These are phyloP conservation scores for Phyto melanocephala DNA, from an alignment of 2,888 invertebrate species.

Conservation along the genomic window DNA sequence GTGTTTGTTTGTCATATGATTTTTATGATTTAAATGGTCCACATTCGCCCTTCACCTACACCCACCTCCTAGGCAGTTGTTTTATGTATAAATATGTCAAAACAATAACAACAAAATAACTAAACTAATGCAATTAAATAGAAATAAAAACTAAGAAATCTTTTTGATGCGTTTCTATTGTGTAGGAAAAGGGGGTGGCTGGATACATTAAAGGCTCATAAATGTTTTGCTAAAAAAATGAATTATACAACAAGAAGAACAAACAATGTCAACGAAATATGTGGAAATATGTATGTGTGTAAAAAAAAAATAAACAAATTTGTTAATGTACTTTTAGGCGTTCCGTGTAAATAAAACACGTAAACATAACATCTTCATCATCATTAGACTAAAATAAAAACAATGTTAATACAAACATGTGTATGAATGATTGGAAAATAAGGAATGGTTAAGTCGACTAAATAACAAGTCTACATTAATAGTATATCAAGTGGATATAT, in stretches of 20 bases:
- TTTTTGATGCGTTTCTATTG: not conserved
- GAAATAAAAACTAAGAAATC: constrained; percentile 49
- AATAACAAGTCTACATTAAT: no score
- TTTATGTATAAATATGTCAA: constrained; percentile 8
- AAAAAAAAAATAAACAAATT: constrained; percentile 56
- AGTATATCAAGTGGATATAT: no score
- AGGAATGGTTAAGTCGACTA: no score
- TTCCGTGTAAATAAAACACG: constrained; percentile 60
- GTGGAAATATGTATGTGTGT: not conserved
- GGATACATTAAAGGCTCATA: constrained; percentile 23
- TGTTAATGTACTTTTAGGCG: constrained; percentile 65
- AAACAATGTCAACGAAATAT: constrained; percentile 11
- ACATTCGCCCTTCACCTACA: not conserved
- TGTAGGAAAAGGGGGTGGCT: not conserved
- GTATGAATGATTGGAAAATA: no score
- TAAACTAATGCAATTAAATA: constrained; percentile 64
- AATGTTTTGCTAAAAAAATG: constrained; percentile 10
- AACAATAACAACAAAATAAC: constrained; percentile 41
- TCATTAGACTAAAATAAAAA: constrained; percentile 23
- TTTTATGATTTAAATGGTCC: constrained; percentile 29
- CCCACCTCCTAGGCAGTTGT: not conserved
- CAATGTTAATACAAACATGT: no score
- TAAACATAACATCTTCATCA: constrained; percentile 55
- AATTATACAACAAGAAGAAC: not conserved
- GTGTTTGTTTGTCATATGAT: not conserved